These are phyloP conservation scores for Phylloscopus trochiloides DNA, from an alignment of 2,113 vertebrate species.

Conservation along the genomic window DNA sequence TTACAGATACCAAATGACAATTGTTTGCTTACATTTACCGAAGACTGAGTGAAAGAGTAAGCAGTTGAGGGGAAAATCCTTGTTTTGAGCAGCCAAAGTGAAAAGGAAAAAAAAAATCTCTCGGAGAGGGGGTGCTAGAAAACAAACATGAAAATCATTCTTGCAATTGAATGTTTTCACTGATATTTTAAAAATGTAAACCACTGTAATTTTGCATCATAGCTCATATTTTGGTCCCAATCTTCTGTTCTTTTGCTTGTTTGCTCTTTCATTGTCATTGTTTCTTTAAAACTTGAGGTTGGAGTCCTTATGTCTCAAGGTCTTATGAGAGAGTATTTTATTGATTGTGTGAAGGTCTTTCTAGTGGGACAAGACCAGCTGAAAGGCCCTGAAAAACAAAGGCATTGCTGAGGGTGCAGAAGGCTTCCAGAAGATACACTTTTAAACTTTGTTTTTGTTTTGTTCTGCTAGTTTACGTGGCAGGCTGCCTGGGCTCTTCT, in stretches of 20 bases:
- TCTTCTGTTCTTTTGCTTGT: neutral
- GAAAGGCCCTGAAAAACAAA: neutral
- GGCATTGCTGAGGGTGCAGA: neutral
- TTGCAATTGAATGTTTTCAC: neutral
- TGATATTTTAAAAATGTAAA: neutral
- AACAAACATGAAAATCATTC: neutral
- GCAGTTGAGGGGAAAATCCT: neutral
- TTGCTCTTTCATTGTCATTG: constrained; percentile 11
- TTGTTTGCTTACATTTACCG: constrained; percentile 33
- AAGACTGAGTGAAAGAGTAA: neutral
- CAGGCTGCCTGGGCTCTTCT: constrained; percentile 36
- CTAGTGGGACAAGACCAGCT: neutral
- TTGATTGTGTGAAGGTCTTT: neutral
- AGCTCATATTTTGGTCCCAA: neutral
- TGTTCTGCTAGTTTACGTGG: constrained; percentile 36
- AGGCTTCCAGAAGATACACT: constrained; percentile 57
- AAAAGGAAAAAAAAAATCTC: neutral
- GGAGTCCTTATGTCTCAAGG: constrained; percentile 8
- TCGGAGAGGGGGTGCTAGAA: neutral
- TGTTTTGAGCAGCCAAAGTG: neutral
- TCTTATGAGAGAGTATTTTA: constrained; percentile 15
- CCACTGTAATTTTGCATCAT: neutral
- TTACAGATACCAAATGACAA: constrained; percentile 33
- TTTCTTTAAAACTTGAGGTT: constrained; percentile 24
- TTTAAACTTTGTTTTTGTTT: constrained; percentile 34